These are phyloP conservation scores for Puma concolor DNA, from an alignment of 2,113 vertebrate species.

Conservation along the genomic window DNA sequence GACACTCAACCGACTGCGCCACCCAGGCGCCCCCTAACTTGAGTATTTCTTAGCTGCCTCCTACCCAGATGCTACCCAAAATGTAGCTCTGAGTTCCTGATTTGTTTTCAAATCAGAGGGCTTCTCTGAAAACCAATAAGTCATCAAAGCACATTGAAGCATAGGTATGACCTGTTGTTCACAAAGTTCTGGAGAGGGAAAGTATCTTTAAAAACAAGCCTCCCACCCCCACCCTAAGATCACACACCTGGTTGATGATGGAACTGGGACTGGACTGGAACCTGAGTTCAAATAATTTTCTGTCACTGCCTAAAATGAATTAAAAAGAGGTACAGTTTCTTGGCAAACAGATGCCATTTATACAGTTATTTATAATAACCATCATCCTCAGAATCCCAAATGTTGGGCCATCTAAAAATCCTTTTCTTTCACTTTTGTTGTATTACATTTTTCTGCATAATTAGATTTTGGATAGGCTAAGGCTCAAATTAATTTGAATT, in stretches of 20 bases:
- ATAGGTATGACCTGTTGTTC: not conserved
- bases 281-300: not conserved
- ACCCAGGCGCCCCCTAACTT: too few species aligned
- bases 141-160: not conserved
- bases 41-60: not conserved
- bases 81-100: not conserved
- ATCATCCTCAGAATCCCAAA: not conserved
- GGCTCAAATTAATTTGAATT: slow-evolving; percentile 5
- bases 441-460: not conserved
- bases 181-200: not conserved
- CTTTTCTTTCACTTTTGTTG: not conserved
- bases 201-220: not conserved
- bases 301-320: not conserved
- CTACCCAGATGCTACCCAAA: not conserved
- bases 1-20: too few species aligned
- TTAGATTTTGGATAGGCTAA: not conserved
- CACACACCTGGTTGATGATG: not conserved
- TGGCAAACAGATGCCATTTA: not conserved
- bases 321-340: not conserved
- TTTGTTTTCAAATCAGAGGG: not conserved
- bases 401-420: not conserved
- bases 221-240: not conserved
- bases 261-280: not conserved
- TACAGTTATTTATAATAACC: not conserved
- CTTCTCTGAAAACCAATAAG: not conserved